Percentiles rank a stretch among this genome's conserved stretches.
Evolutionary conservation across 2,113 vertebrate genomes (phyloP).

Genomic region (Nesogale talazaci): DNA sequence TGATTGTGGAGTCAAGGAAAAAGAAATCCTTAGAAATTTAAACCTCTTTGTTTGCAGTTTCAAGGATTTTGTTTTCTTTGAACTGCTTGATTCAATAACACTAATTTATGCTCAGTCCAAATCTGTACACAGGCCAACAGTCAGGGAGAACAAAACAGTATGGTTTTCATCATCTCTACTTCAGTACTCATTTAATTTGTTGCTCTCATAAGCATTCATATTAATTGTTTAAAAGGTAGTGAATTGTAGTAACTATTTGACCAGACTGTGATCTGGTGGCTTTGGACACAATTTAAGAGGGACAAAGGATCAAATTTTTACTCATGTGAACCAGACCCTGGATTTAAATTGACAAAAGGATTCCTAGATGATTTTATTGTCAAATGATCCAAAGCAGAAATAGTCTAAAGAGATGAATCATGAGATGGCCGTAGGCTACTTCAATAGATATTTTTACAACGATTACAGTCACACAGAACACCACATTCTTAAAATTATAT

Average conservation of each 20-base stretch:
- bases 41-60: no score
- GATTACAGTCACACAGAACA: constrained; percentile 52
- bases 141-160: not conserved
- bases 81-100: no score
- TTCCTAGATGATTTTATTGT: constrained; percentile 50
- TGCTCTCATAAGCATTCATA: not conserved
- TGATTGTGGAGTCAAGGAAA: no score
- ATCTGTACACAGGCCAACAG: no score
- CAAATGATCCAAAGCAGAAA: constrained; percentile 56
- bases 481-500: constrained; percentile 78
- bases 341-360: constrained; percentile 56
- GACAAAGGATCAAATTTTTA: not conserved
- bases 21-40: no score
- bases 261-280: not conserved
- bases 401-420: constrained; percentile 65
- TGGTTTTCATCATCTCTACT: not conserved
- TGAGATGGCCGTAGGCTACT: constrained; percentile 63
- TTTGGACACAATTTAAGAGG: not conserved
- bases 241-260: not conserved
- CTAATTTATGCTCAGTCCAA: no score
- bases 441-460: constrained; percentile 72
- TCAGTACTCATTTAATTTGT: not conserved
- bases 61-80: no score
- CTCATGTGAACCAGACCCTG: not conserved
- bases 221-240: not conserved